These are phyloP conservation scores for Gallirallus australis DNA, from an alignment of 2,797 vertebrate species.

Conservation along the genomic window DNA sequence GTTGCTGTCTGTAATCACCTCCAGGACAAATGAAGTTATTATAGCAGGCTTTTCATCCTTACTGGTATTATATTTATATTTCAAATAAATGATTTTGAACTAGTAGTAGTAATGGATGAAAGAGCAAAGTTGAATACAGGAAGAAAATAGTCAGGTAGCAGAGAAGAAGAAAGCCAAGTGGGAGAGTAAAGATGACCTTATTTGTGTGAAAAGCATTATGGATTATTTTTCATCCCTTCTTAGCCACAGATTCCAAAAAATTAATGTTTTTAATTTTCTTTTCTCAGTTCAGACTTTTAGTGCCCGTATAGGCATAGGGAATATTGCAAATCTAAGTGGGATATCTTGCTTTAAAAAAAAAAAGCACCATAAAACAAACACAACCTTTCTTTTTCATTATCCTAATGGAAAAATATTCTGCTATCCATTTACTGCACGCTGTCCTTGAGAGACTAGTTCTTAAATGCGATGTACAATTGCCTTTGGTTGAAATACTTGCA, in stretches of 20 bases:
- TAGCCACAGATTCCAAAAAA: constrained; percentile 14
- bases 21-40: neutral
- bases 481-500: neutral
- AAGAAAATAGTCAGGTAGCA: neutral
- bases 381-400: neutral
- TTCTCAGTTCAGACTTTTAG: constrained; percentile 9
- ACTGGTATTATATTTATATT: neutral
- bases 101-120: neutral
- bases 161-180: neutral
- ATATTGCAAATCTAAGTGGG: neutral
- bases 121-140: neutral
- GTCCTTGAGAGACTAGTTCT: neutral
- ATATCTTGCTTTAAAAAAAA: neutral
- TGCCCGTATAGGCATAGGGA: neutral
- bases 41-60: neutral
- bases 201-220: neutral
- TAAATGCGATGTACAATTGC: neutral
- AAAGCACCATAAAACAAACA: neutral
- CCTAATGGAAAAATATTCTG: neutral
- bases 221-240: constrained; percentile 3
- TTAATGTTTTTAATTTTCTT: constrained; percentile 58
- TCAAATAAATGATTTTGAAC: constrained; percentile 33
- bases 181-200: neutral
- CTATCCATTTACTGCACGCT: neutral
- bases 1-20: neutral